Evolutionary conservation across 2,113 vertebrate genomes (phyloP), one percentile per base, ranked within the genome.

Genomic region (Corapipo altera): DNA sequence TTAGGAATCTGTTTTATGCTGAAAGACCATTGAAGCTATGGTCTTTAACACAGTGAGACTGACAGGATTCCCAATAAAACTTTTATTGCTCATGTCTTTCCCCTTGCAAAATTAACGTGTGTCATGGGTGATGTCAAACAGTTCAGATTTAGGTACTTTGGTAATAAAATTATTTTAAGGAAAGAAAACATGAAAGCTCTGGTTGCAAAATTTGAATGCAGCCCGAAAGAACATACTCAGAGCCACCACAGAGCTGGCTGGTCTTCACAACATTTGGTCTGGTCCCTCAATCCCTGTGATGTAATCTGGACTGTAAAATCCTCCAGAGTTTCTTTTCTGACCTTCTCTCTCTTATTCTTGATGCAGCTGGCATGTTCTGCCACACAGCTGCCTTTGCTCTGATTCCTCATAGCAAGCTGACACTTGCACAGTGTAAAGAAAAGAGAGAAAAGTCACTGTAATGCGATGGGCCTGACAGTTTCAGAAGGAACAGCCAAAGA

Each of bases 401-500:
- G 35, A 87, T 64, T 91, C 84, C 91, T 89, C 54, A 64, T 7
- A 72, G 85, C 77, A 83, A 59, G 32, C 81, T 95, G 90, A 92
- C 88, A 92, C 95, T 89, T 52, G 44, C 69, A 74, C 16, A 77
- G 41, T 26, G 37, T 43, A 62, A 18, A 85, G 78, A 81, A 84
- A 95, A 61, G 54, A 94, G 91, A 90, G 41, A 28, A 94, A 69
- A 94, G 64, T 62, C 64, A 79, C 75, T 86, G 84, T 95, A 70
- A 78, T 16, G 37, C 1, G 9, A 91, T 89, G 77, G 85, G 49
- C 39, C 72, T 97, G 96, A 97, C 96, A 97, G 90, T 75, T 94
- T 97, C 84, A 73, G 87, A 87, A 76, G 67, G 32, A 94, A 49
- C 39, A 96, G 93, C 88, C 89, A 94, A 94, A 95, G 89, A 95